Base-by-base conservation (phyloP, 1,140 invertebrate species). In the Penaeus japonicus region DNA sequence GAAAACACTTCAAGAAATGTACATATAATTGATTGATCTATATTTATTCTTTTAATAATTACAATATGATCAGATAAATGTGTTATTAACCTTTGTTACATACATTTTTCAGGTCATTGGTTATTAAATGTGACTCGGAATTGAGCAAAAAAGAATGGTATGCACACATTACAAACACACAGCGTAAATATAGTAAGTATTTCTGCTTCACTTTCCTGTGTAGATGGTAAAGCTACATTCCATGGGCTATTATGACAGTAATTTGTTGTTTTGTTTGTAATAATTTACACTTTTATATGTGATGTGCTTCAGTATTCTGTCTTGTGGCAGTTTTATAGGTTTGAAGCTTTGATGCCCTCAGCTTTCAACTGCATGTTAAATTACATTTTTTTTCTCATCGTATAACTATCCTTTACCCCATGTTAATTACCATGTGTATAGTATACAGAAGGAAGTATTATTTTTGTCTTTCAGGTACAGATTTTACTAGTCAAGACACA, bases 121-220 rank as follows among this genome's bases (percentile, higher is more conserved):
- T 79, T 15, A 59, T 90, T 30, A 90, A 86, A 53, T 90, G 90
- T 79, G 90, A 90, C 27, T 84, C 70, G 17, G 90, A 90, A 24
- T 35, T 27, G 5, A 85, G 85, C 27, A 81, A 89, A 79, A 90
- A 86, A 47, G 90, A 90, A 39, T 90, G 90, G 90, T 79, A 59
- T 39, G n/a, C 87, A 1, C 80, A 57, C 12, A 89, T 90, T 20
- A 70, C 47, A 30, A 55, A 78, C 22, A 85, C 87, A 65, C 73
- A 89, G 62, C 77, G 59, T n/a, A 85, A 89, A 54, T 89, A 89
- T 77, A 87, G 89, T 90, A 5, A 86, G 89, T 77, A n/a, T 35
- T 54, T 18, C 88, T 4, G n/a, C 39, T 30, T 3, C n/a, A 22
- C 0, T n/a, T 22, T 73, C 4, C 10, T 73, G 18, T 32, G 10